These are phyloP conservation scores for Neotoxoptera formosana DNA, from an alignment of 1,140 invertebrate genomes.

Conservation along the genomic window DNA sequence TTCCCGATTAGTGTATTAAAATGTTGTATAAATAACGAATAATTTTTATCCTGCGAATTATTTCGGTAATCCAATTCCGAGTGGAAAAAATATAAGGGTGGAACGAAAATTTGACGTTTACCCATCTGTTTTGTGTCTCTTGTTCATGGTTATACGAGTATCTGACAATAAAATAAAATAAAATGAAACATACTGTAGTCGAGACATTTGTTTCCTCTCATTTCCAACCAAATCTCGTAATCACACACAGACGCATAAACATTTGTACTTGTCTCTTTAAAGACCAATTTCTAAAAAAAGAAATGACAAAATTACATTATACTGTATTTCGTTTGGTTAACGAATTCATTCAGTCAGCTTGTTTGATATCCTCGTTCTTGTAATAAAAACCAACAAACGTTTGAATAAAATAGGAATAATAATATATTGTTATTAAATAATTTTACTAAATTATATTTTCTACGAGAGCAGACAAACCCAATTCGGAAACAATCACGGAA, in stretches of 20 bases:
- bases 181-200: not conserved
- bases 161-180: constrained; percentile 18
- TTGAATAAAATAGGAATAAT: not conserved
- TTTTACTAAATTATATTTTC: not conserved
- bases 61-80: not conserved
- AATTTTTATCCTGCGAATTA: not conserved
- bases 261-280: not conserved
- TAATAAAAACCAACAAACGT: not conserved
- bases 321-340: not conserved
- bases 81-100: not conserved
- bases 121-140: not conserved
- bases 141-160: not conserved
- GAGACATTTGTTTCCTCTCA: not conserved
- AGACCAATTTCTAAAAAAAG: not conserved
- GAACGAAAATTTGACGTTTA: not conserved
- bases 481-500: constrained; percentile 1
- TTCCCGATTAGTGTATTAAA: not conserved
- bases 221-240: not conserved
- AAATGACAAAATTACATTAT: not conserved
- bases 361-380: not conserved
- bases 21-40: not conserved
- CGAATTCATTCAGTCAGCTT: not conserved
- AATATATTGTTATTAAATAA: not conserved
- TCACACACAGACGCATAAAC: not conserved
- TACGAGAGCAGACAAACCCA: not conserved